A percentile compares a stretch with the other conserved stretches of the same genome.
phyloP scores from a whole-genome alignment of 2,113 vertebrate species.

The Mustela lutreola region DNA sequence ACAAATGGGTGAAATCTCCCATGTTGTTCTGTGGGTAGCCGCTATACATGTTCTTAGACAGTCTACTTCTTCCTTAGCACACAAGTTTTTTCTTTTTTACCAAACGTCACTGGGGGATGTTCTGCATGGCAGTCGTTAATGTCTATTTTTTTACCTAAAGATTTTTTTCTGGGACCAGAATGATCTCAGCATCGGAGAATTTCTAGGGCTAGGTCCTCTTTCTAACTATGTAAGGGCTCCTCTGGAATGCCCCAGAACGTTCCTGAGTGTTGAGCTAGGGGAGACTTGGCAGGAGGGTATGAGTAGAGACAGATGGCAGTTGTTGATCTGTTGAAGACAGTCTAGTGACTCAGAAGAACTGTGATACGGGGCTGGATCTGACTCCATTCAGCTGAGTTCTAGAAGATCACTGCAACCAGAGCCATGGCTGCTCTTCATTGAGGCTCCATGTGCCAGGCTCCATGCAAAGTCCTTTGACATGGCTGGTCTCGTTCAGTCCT shows the following conservation, averaged over 20 bases:
- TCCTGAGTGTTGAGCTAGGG: not conserved
- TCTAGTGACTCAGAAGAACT: not conserved
- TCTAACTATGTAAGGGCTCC: not conserved
- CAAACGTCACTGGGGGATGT: not conserved
- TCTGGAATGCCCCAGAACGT: not conserved
- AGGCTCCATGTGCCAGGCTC: not conserved
- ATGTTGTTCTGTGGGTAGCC: not conserved
- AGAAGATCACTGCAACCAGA: rapidly evolving
- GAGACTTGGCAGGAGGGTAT: not conserved
- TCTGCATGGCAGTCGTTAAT: not conserved
- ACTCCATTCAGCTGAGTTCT: not conserved
- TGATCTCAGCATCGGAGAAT: conserved; percentile 14
- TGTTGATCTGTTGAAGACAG: not conserved
- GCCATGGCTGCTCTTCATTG: not conserved
- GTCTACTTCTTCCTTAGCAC: not conserved
- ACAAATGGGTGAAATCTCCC: not conserved
- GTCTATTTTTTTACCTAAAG: not conserved
- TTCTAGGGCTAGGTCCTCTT: not conserved
- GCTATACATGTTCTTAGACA: not conserved
- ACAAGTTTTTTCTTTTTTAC: not conserved
- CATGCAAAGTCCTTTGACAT: not conserved
- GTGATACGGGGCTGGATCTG: not conserved
- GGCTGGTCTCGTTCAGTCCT: not conserved
- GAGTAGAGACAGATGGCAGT: not conserved
- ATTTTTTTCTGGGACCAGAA: not conserved